Percentiles rank a stretch among this genome's conserved stretches.
Evolutionary conservation across 1,140 invertebrate genomes (phyloP).

Genomic region (Anagrus nilaparvatae): DNA sequence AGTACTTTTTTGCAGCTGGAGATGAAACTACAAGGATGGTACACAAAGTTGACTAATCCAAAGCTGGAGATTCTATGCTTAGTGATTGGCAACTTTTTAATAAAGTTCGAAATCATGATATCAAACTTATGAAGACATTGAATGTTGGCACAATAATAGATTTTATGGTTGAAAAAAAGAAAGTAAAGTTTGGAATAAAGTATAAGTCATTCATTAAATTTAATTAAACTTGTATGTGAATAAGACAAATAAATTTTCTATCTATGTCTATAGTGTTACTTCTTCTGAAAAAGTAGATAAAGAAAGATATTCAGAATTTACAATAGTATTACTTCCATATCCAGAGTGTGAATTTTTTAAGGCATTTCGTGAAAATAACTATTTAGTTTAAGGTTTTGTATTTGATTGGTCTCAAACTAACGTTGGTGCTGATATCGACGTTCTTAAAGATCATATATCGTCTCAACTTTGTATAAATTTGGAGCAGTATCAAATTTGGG

Average conservation of each 20-base stretch:
- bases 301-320: conserved; percentile 67
- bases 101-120: conserved; percentile 61
- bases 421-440: conserved; percentile 61
- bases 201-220: conserved; percentile 47
- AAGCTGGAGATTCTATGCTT: conserved; percentile 25
- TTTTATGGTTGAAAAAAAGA: conserved; percentile 83
- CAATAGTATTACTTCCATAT: conserved; percentile 67
- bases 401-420: conserved; percentile 71
- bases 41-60: conserved; percentile 25
- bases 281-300: conserved; percentile 83
- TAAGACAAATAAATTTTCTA: not conserved
- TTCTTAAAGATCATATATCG: conserved; percentile 55
- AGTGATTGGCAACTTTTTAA: conserved; percentile 54
- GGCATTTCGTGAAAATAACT: conserved; percentile 62
- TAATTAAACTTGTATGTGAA: not conserved
- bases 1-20: conserved; percentile 42
- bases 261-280: conserved; percentile 53
- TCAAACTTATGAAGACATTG: conserved; percentile 59
- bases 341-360: conserved; percentile 77
- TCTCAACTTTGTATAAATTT: conserved; percentile 56
- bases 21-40: conserved; percentile 21
- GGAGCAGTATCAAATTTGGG: conserved; percentile 62
- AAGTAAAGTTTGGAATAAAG: conserved; percentile 76
- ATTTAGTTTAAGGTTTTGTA: conserved; percentile 54
- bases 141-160: conserved; percentile 71